Evolutionary conservation across 2,113 vertebrate species (phyloP).

Genomic region (Anolis sagrei): DNA sequence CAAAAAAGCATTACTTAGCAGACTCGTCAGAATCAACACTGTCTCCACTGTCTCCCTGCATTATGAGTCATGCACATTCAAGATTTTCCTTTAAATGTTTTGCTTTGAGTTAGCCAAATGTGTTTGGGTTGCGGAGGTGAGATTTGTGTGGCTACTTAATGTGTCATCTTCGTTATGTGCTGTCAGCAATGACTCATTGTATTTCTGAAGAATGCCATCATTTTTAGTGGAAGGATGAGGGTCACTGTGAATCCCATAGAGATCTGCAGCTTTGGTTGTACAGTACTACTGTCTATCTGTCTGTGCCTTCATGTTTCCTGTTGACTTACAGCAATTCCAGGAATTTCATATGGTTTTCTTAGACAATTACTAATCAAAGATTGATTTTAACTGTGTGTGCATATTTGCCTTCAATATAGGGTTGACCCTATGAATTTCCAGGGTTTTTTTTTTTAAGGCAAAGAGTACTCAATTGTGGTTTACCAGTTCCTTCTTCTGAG

Average conservation of each 20-base stretch:
- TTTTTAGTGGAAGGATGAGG: conserved; percentile 19
- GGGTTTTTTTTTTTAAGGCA: no score
- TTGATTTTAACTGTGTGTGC: no score
- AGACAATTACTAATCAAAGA: no score
- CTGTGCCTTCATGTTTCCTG: no score
- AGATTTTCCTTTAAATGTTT: neutral
- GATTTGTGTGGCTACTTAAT: neutral
- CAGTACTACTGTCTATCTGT: neutral
- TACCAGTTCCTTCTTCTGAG: no score
- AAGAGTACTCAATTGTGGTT: no score
- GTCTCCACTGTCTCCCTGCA: neutral
- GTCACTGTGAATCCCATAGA: conserved; percentile 12
- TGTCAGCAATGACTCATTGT: neutral
- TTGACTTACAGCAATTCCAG: no score
- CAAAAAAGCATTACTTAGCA: neutral
- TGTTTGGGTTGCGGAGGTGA: neutral
- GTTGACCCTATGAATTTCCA: no score
- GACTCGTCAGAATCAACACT: neutral
- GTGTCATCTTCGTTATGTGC: conserved; percentile 3
- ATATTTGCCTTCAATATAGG: no score
- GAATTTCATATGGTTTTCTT: no score
- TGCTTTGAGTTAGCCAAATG: conserved; percentile 33
- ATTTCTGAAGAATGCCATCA: conserved; percentile 23
- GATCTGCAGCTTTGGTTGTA: neutral
- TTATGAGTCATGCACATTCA: neutral